Evolutionary conservation across 2,797 vertebrate genomes (phyloP), one percentile per base, ranked within the genome.

Genomic region (Helicolenus hilgendorfi): DNA sequence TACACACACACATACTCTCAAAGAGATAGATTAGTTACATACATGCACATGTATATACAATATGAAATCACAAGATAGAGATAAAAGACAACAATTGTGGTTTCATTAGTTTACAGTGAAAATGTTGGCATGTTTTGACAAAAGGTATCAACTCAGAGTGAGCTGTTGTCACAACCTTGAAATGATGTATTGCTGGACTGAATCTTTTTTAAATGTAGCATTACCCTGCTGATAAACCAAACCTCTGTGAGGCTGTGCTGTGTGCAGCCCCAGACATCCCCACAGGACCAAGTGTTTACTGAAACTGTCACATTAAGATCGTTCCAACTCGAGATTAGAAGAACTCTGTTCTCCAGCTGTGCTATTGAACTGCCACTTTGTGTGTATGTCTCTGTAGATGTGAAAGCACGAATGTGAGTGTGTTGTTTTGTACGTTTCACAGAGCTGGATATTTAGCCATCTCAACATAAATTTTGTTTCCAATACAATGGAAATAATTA

Each of bases 241-340:
- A 81, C 67, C 63, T 87, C 26, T 58, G 9, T 67, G 58, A 68
- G 62, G 38, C 70, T 75, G 60, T 58, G n/a, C 56, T 35, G 35
- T 31, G 64, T 49, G 56, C 67, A 81, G 56, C n/a, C 35, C 22
- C 75, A 56, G n/a, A 85, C 62, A 26, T 83, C 70, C 65, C 71
- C 63, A 72, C 15, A 77, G 85, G 60, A 74, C 55, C 29, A 27
- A 58, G 56, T 86, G 73, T 88, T 89, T 80, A 84, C 81, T 38
- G 24, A 86, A 90, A 58, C 55, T 84, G 62, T 78, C 83, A 77
- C 68, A 64, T 87, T 60, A 59, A 70, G 53, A 71, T 53, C 3
- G 13, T 49, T 81, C 29, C 77, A 70, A 59, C 14, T 71, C 38
- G 15, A 85, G 76, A 83, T 78, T 77, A 72, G 35, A 72, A 53